Conservation (phyloP, 2,888 invertebrate species). For the Aquatica leii region DNA sequence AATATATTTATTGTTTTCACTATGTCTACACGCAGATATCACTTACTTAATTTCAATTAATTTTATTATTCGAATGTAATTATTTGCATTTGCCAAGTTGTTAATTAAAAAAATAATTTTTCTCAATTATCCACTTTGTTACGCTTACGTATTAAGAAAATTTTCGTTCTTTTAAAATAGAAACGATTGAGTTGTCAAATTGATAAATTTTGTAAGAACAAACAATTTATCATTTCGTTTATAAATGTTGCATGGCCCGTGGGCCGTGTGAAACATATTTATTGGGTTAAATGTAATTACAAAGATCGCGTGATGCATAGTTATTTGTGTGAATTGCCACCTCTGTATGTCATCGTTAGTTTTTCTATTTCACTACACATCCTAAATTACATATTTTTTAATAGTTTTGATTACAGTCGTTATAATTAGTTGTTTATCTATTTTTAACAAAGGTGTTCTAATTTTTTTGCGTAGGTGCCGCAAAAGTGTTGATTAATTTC, state of each 20-base stretch:
- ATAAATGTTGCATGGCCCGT: constrained; percentile 47
- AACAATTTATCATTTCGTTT: constrained; percentile 52
- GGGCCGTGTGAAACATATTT: constrained; percentile 57
- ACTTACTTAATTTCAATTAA: no score
- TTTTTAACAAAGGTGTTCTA: no score
- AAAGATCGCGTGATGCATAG: constrained; percentile 51
- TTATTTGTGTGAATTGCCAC: constrained; percentile 21
- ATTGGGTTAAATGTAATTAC: constrained; percentile 53
- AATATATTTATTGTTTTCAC: neutral
- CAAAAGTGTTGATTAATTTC: no score
- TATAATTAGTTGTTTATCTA: neutral
- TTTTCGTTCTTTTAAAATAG: constrained; percentile 19
- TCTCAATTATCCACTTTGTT: no score
- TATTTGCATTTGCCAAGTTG: no score
- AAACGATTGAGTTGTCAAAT: constrained; percentile 55
- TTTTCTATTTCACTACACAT: constrained; percentile 22
- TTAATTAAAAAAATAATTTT: no score
- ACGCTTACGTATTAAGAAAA: neutral
- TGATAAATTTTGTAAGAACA: constrained; percentile 52
- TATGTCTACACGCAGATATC: no score
- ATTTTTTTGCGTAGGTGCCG: no score
- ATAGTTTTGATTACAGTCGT: neutral
- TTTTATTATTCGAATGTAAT: no score
- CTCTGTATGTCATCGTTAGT: constrained; percentile 22
- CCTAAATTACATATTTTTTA: constrained; percentile 9